Evolutionary conservation across 2,888 invertebrate genomes (phyloP), one percentile per base, ranked within the genome.

Genomic region (Yponomeuta sedellus): DNA sequence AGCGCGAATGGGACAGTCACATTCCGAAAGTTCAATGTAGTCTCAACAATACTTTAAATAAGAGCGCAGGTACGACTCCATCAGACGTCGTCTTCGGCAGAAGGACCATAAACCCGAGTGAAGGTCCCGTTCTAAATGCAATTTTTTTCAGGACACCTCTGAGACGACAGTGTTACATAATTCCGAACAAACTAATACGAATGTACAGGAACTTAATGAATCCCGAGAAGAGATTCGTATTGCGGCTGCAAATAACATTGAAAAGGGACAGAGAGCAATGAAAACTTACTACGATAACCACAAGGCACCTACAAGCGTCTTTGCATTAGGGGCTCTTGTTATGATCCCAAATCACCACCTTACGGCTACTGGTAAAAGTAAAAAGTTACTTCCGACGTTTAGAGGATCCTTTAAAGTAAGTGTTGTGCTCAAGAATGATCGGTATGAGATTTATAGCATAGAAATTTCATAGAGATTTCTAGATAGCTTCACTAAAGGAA

Each of bases 31-130:
- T 71, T 4, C 70, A 71, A 63, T 68, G 66, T 66, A 66, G 67
- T 16, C n/a, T 70, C 10, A 71, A 70, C 61, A 70, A 70, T 56
- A 71, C 69, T 0, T 4, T 68, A 2, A 69, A 71, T 58, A 68
- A 67, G 39, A 67, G 67, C 1, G 70, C 64, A n/a, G 69, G 67
- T 1, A 70, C 64, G 39, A 64, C 70, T 0, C 69, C 70, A 20
- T 58, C 68, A 16, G 69, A 70, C 61, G 64, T 68, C 12, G 65
- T 71, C 22, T 71, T 69, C 44, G 69, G 70, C 6, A 19, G 57
- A 19, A 61, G 68, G 25, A 66, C 69, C 65, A 61, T 67, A 66
- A 10, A 66, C 66, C 11, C 67, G 66, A 19, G n/a, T 3, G 63
- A 64, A 40, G 34, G 22, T 1, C 0, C n/a, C 39, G 8, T 56